Conservation (phyloP, 2,113 vertebrate genomes). For the Eurystomus gularis region DNA sequence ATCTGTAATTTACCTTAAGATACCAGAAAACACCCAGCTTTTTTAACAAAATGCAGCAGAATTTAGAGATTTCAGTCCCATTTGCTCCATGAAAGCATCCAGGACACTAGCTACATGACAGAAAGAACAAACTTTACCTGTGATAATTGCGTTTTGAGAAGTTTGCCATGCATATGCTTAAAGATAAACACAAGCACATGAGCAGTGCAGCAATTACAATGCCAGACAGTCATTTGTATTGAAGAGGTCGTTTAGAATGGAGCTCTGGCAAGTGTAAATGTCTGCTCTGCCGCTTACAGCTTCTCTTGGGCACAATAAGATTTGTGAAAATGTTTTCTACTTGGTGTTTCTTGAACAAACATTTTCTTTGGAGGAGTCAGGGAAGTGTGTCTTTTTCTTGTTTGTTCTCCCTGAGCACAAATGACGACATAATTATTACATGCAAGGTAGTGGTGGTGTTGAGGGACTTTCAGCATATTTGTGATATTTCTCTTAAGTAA, state of each 20-base stretch:
- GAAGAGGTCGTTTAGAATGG: slow-evolving; percentile 45
- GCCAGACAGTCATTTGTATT: slow-evolving; percentile 34
- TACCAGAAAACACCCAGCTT: neutral
- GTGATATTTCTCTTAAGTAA: neutral
- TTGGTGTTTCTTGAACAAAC: slow-evolving; percentile 61
- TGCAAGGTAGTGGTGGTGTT: neutral
- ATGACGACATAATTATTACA: slow-evolving; percentile 6
- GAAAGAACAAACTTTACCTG: neutral
- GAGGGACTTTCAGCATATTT: slow-evolving; percentile 10
- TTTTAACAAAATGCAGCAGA: neutral
- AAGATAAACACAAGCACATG: neutral
- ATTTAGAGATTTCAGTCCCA: neutral
- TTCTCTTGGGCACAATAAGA: slow-evolving; percentile 64
- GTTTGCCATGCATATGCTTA: neutral
- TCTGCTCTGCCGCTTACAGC: slow-evolving; percentile 7
- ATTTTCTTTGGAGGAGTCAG: slow-evolving; percentile 40
- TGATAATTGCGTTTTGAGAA: neutral
- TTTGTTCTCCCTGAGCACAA: slow-evolving; percentile 41
- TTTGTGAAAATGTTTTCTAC: slow-evolving; percentile 55
- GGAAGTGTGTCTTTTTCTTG: slow-evolving; percentile 23
- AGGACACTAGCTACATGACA: neutral
- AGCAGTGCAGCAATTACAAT: slow-evolving; percentile 3
- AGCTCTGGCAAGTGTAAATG: slow-evolving; percentile 56
- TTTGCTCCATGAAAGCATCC: neutral
- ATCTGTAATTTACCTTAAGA: neutral